phyloP scores from a whole-genome alignment of 2,113 vertebrate species.

The Ictidomys tridecemlineatus region DNA sequence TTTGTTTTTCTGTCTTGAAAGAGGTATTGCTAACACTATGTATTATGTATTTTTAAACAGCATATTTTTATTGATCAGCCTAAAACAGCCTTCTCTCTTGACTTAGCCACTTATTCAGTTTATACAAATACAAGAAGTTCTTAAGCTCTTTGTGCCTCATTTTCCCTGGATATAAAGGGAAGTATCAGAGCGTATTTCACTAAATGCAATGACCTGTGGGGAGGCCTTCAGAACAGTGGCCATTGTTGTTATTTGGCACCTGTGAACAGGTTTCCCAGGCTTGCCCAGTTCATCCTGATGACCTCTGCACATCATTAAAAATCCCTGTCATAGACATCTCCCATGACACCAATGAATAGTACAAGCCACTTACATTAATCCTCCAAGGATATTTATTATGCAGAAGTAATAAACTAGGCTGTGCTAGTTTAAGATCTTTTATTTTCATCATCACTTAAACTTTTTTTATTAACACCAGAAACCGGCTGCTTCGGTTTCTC shows the following conservation, averaged over 20 bases:
- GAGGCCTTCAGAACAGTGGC: too few species aligned
- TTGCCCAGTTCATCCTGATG: accelerated
- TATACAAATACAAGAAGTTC: background rate
- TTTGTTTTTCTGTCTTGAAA: slow-evolving; percentile 5
- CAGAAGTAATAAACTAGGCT: background rate
- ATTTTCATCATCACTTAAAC: background rate
- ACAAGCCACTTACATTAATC: too few species aligned
- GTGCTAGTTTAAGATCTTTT: background rate
- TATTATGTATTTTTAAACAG: slow-evolving; percentile 65
- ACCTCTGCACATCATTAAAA: too few species aligned
- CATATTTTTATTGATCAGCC: slow-evolving; percentile 55
- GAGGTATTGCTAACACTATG: background rate
- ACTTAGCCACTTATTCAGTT: background rate
- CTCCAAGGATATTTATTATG: background rate
- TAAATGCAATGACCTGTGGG: accelerated
- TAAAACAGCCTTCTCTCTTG: background rate
- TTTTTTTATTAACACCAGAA: background rate
- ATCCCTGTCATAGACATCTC: background rate
- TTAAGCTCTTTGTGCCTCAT: background rate
- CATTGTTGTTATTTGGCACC: accelerated
- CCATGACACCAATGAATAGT: accelerated
- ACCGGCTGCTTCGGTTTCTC: background rate
- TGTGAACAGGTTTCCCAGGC: too few species aligned
- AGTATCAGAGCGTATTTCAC: background rate
- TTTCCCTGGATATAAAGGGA: background rate